These are phyloP conservation scores for Barnardius zonarius DNA, from an alignment of 2,113 vertebrate genomes.

Conservation along the genomic window DNA sequence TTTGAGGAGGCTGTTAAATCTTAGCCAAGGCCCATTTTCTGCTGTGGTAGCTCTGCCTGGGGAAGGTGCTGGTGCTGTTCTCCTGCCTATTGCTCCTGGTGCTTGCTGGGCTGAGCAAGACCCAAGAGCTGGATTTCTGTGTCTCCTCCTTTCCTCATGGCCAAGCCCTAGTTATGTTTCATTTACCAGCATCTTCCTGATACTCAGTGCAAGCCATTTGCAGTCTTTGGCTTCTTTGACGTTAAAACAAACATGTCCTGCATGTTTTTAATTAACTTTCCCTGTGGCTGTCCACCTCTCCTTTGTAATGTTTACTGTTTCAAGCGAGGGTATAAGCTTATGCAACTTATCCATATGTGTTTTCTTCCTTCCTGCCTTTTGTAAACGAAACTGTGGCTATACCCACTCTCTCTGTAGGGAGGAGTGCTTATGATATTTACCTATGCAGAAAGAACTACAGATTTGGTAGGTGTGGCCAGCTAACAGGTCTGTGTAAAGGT, in stretches of 20 bases:
- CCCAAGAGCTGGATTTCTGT: not conserved
- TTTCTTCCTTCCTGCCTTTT: not conserved
- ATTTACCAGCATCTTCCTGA: not conserved
- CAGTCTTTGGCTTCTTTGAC: not conserved
- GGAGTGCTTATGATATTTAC: not conserved
- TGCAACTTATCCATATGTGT: not conserved
- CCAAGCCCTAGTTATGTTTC: not conserved
- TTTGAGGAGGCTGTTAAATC: not conserved
- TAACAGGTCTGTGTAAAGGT: not conserved
- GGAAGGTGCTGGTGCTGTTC: not conserved
- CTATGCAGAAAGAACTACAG: not conserved
- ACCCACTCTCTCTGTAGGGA: not conserved
- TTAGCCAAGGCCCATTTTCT: not conserved
- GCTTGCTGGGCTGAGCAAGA: not conserved
- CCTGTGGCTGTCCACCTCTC: not conserved
- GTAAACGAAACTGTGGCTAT: fast-evolving
- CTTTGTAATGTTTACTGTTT: not conserved
- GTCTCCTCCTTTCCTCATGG: not conserved
- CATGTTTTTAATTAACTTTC: not conserved
- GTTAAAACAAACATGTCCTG: not conserved
- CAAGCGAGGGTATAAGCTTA: not conserved
- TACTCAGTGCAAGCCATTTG: not conserved
- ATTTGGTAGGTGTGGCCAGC: not conserved
- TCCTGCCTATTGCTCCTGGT: not conserved
- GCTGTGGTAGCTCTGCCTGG: not conserved